Percentiles rank a stretch among this genome's conserved stretches.
Conservation (phyloP, 2,113 vertebrate genomes). For the Cichladusa arquata region DNA sequence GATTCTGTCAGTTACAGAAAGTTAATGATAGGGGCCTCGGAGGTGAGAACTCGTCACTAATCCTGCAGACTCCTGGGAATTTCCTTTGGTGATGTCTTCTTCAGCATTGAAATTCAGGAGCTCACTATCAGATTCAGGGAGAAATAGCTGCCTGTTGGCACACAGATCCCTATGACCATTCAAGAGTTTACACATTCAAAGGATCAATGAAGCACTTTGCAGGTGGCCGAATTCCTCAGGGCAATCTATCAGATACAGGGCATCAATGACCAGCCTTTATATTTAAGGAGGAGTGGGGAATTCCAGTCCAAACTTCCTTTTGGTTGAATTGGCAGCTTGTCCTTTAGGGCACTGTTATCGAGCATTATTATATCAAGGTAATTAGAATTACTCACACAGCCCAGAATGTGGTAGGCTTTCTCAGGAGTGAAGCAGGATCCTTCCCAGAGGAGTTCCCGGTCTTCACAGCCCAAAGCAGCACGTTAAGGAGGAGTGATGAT, state of each 20-base stretch:
- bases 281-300: not conserved
- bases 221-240: constrained; percentile 19
- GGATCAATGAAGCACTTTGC: not conserved
- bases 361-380: not conserved
- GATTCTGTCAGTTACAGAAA: not conserved
- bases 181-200: not conserved
- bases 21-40: not conserved
- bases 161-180: not conserved
- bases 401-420: not conserved
- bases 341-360: not conserved
- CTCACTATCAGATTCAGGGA: not conserved
- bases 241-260: not conserved
- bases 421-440: not conserved
- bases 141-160: not conserved
- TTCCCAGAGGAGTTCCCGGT: not conserved
- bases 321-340: not conserved
- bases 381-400: not conserved
- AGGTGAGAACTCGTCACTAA: not conserved
- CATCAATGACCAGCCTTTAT: not conserved
- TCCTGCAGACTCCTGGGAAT: not conserved
- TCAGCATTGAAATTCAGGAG: not conserved
- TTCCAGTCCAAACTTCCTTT: not conserved
- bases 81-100: not conserved
- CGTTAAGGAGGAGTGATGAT: not conserved
- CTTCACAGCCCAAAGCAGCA: not conserved